Percentiles rank a stretch among this genome's conserved stretches.
Conservation (phyloP, 2,888 invertebrate genomes). For the Caenorhabditis angaria region DNA sequence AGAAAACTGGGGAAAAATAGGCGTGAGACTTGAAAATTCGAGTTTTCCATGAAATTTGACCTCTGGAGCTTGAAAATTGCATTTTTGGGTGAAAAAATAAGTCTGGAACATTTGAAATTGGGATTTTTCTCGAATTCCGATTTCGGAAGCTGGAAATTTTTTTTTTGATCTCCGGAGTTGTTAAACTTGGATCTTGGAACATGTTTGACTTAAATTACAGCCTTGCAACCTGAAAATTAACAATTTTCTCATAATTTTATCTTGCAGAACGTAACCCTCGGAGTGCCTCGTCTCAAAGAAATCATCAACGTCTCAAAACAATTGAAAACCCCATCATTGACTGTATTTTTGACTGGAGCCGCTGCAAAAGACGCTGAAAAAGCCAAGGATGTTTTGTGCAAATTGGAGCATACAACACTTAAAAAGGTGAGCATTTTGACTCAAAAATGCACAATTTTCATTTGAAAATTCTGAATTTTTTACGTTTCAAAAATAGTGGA, state of each 20-base stretch:
- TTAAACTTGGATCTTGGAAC: background rate
- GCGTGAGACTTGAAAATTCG: too few relatives aligned
- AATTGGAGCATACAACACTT: constrained; percentile 95
- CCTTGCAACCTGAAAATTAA: constrained; percentile 7
- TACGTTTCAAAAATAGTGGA: too few relatives aligned
- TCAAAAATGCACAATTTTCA: too few relatives aligned
- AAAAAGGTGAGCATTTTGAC: constrained; percentile 78
- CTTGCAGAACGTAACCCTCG: constrained; percentile 89
- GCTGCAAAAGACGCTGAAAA: constrained; percentile 96
- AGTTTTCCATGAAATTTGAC: too few relatives aligned
- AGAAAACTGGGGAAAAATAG: too few relatives aligned
- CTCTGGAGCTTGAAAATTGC: too few relatives aligned
- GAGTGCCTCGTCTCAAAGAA: constrained; percentile 93
- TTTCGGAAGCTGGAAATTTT: too few relatives aligned
- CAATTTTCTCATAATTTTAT: background rate
- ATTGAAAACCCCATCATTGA: constrained; percentile 97
- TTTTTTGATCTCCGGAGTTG: too few relatives aligned
- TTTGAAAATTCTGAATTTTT: too few relatives aligned
- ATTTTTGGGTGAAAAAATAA: too few relatives aligned
- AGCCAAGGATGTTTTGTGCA: constrained; percentile 96
- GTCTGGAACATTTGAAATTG: too few relatives aligned
- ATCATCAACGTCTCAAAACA: constrained; percentile 97
- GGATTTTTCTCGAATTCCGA: too few relatives aligned
- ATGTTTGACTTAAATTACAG: background rate
- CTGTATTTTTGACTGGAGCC: constrained; percentile 95